A percentile compares a stretch with the other conserved stretches of the same genome.
These are phyloP conservation scores for Sprattus sprattus DNA, from an alignment of 2,113 vertebrate genomes.

Conservation along the genomic window DNA sequence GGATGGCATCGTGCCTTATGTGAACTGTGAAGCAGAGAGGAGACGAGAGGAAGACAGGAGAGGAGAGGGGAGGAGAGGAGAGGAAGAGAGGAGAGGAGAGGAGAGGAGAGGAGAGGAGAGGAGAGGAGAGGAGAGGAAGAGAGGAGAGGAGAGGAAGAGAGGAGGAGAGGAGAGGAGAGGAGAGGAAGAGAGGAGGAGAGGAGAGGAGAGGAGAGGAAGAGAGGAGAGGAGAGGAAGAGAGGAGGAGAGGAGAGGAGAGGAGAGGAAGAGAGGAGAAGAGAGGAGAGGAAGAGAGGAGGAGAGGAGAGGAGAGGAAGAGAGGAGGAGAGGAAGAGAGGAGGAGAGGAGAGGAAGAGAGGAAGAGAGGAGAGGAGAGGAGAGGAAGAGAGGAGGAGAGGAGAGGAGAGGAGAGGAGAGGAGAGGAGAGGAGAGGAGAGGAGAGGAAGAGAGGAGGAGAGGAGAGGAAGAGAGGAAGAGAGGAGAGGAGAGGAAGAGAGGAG, in stretches of 20 bases:
- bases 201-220: conserved; percentile 4
- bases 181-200: conserved; percentile 27
- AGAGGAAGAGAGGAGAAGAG: too few relatives aligned
- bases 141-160: conserved; percentile 20
- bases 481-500: conserved; percentile 24
- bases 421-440: conserved; percentile 16
- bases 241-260: conserved; percentile 10
- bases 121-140: too few relatives aligned
- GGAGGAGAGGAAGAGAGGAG: conserved; percentile 24
- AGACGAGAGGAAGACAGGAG: too few relatives aligned
- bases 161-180: conserved; percentile 16
- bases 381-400: conserved; percentile 26
- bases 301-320: neutral
- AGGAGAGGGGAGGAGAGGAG: neutral
- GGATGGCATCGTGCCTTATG: neutral
- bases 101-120: too few relatives aligned
- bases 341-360: conserved; percentile 5
- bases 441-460: conserved; percentile 27
- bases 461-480: conserved; percentile 2
- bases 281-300: conserved; percentile 28
- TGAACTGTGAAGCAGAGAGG: conserved; percentile 40
- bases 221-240: conserved; percentile 20
- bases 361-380: conserved; percentile 14
- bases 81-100: conserved; percentile 29
- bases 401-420: too few relatives aligned